Percentiles rank a stretch among this genome's conserved stretches.
Conservation (phyloP, 2,888 invertebrate genomes). For the Nephrotoma flavescens region DNA sequence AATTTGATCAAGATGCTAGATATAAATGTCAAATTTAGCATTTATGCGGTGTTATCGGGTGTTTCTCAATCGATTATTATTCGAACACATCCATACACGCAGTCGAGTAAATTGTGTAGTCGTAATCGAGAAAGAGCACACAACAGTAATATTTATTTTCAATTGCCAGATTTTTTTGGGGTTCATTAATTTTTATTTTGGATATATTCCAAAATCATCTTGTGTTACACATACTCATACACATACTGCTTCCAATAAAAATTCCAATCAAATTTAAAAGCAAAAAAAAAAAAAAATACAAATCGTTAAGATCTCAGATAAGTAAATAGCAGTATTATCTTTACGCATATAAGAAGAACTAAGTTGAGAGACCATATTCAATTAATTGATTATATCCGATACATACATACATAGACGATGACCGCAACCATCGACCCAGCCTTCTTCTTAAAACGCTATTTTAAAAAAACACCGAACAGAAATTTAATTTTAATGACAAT, state of each 20-base stretch:
- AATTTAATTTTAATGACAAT: not conserved
- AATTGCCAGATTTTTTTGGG: not conserved
- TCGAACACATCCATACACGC: not conserved
- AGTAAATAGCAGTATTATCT: not conserved
- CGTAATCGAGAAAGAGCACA: not conserved
- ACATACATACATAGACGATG: not conserved
- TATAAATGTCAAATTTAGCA: not conserved
- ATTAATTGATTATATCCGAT: not conserved
- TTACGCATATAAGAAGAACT: not conserved
- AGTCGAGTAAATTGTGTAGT: not conserved
- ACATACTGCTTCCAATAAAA: not conserved
- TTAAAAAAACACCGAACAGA: not conserved
- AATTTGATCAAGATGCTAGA: not conserved
- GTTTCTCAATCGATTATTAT: not conserved
- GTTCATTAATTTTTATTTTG: not conserved
- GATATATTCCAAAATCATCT: not conserved
- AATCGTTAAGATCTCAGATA: not conserved
- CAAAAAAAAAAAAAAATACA: not conserved
- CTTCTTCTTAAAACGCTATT: not conserved
- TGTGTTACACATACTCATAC: not conserved
- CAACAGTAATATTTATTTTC: not conserved
- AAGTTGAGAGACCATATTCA: not conserved
- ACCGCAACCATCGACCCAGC: not conserved
- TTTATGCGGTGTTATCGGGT: not conserved
- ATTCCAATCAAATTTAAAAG: not conserved